Conservation (phyloP, 2,113 vertebrate species). For the Gorilla gorilla region DNA sequence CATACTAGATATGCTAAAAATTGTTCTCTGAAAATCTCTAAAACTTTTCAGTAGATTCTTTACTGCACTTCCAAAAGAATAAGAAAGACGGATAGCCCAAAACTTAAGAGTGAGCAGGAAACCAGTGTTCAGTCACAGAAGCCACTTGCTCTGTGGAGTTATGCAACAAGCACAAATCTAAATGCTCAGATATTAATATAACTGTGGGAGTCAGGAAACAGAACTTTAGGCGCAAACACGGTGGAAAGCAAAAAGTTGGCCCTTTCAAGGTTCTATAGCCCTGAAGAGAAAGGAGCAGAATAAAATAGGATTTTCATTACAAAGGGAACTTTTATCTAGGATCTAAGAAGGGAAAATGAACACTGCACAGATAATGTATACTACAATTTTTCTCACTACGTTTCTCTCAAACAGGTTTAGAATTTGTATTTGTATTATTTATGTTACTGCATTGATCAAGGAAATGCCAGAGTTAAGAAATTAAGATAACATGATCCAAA, state of each 20-base stretch:
- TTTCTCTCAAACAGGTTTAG: neutral
- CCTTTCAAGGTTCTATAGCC: fast-evolving
- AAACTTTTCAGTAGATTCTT: neutral
- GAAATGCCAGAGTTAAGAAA: neutral
- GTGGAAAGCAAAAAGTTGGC: neutral
- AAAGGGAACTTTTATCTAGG: neutral
- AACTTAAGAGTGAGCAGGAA: neutral
- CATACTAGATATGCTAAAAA: neutral
- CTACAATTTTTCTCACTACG: neutral
- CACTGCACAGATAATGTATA: neutral
- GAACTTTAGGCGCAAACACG: neutral
- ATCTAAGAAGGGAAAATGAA: neutral
- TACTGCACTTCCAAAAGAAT: neutral
- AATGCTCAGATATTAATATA: neutral
- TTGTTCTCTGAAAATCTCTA: neutral
- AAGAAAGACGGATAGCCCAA: neutral
- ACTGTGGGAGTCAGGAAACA: neutral
- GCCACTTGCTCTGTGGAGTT: neutral
- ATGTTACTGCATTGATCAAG: neutral
- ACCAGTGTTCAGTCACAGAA: neutral
- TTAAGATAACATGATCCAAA: neutral
- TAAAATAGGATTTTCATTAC: neutral
- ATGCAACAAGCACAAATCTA: neutral
- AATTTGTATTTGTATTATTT: neutral
- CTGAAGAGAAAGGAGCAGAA: neutral